Base-by-base conservation (phyloP, 2,888 invertebrate genomes). In the Amphipyra berbera region DNA sequence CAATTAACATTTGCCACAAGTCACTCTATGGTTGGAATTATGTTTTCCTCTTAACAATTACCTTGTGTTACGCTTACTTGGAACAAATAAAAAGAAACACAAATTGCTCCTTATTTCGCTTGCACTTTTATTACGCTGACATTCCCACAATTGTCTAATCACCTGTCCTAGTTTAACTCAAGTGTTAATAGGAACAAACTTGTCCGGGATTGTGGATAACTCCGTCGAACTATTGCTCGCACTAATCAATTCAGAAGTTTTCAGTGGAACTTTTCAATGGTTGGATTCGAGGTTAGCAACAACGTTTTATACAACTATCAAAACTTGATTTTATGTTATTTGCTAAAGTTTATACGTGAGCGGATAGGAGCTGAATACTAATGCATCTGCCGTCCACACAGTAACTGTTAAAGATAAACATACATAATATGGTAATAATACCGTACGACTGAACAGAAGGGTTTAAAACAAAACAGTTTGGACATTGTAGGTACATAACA, bases 1-100 rank as follows among this genome's bases (percentile, higher is more conserved):
- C 88, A 88, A 90, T 90, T 89, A 90, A 87, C 82, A 85, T 88
- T 87, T 86, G 84, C 84, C 86, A 74, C 68, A 67, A 79, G 63
- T 55, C 61, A 72, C 45, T 50, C 58, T 41, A 49, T 45, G 62
- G 60, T 21, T 21, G 47, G 67, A 54, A 45, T 67, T 54, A 57
- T 54, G 52, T 54, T 74, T 77, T 70, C 72, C 56, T 65, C 72
- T 64, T 68, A 58, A 42, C 54, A 50, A 64, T 67, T 65, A 59
- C 61, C 50, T 52, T 62, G 60, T 67, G 59, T 69, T 60, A 67
- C 61, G 68, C 54, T 50, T 54, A 62, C 52, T 68, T 59, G 48
- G 49, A 61, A 58, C 9, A 8, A 33, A 59, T 42, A 63, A 50
- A 64, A 55, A 58, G 35, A 48, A 58, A 50, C 8, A 56, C 7